Base-by-base conservation (phyloP, 2,888 invertebrate genomes). In the Agrilus cyanescens region DNA sequence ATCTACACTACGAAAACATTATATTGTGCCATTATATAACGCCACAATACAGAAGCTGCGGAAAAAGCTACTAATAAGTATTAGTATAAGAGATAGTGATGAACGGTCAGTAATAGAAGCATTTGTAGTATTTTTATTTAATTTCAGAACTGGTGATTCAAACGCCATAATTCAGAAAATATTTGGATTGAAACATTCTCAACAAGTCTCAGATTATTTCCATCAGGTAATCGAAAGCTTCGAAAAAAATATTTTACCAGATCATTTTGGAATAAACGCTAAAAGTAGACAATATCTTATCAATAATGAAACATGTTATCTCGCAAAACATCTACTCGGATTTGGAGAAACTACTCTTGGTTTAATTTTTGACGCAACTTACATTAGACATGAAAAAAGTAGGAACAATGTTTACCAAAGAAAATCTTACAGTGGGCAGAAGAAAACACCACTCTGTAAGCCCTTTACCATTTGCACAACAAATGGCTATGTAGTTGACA, bases 391-490 rank as follows among this genome's bases (percentile, higher is more conserved):
- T 43, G 32, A 52, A 38, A 52, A 50, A 45, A 52, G 52, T 47
- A 12, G 14, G 4, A 52, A 50, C 37, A 50, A 50, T 41, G 40
- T 15, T 12, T 52, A 46, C 31, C 50, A 50, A 33, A 41, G 46
- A 39, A 51, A 42, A 42, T 46, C 47, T 2, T 47, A 45, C 13
- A 38, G 44, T 5, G 52, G 52, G 1, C 48, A 48, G 33, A 52
- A 52, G 33, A 52, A 50, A 18, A 31, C 25, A 2, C 46, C 46
- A 14, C 35, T 52, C 4, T 52, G 47, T 30, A 48, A 52, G 43
- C 50, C 50, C 25, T 52, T 51, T 38, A 51, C 50, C 3, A 42
- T 51, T 39, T 48, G 50, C 31, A 46, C 51, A 4, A 49, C 52
- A 14, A 39, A 52, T 43, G 50, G 50, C 8, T 52, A 36, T 37